These are phyloP conservation scores for Bimastos eiseni DNA, from an alignment of 2,888 invertebrate species.

Conservation along the genomic window DNA sequence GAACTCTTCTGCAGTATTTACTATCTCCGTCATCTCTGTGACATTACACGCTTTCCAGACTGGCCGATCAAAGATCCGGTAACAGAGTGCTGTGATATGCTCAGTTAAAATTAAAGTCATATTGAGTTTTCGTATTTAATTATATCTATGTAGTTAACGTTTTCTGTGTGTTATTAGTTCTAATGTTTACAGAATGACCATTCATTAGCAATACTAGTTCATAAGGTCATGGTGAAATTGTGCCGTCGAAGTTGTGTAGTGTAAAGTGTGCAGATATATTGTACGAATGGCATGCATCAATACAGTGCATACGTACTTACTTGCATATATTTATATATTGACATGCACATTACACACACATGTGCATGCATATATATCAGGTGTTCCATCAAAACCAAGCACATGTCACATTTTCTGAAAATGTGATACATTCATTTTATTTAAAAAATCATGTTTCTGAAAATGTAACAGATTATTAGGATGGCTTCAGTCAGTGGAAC, in stretches of 20 bases:
- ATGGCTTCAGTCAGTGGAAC: no score
- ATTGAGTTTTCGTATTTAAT: not conserved
- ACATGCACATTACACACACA: no score
- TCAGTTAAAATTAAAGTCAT: not conserved
- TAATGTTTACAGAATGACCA: not conserved
- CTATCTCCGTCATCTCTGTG: slow-evolving; percentile 93
- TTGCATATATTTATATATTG: no score
- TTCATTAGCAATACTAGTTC: not conserved
- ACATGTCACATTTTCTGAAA: no score
- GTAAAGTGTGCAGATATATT: not conserved
- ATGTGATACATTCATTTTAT: no score
- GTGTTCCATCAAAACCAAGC: no score
- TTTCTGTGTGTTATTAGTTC: not conserved
- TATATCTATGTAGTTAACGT: not conserved
- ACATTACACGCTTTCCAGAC: slow-evolving; percentile 82
- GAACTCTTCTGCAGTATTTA: slow-evolving; percentile 99
- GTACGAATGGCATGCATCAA: not conserved
- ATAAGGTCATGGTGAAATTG: not conserved
- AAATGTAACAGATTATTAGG: no score
- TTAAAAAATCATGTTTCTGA: no score
- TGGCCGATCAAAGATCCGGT: slow-evolving; percentile 97
- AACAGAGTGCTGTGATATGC: slow-evolving; percentile 53
- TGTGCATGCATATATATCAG: no score
- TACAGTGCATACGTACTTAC: not conserved
- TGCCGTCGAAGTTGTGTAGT: not conserved